Base-by-base conservation (phyloP, 2,797 vertebrate genomes). In the Crenuchus spilurus region DNA sequence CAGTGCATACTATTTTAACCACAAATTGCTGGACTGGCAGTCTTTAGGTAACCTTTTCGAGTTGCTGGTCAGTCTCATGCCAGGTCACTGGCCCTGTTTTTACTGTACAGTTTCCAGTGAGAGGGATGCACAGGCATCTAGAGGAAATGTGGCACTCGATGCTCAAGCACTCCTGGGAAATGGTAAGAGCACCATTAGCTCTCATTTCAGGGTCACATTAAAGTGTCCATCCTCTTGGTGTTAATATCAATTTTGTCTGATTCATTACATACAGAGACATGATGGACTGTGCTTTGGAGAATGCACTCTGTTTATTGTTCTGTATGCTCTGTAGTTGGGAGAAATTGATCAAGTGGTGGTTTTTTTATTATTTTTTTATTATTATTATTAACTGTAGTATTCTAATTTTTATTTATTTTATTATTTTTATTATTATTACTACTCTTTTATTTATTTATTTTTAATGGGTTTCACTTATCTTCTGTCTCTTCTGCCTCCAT, bases 61-160 rank as follows among this genome's bases (percentile, higher is more conserved):
- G 41, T n/a, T 58, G 61, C 61, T 58, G 39, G 14, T 46, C 61
- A 58, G 70, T 54, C 72, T 65, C 60, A 28, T 51, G 46, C 55
- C 16, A 63, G 75, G 33, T 77, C 65, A 62, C 54, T 26, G 54
- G 33, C 35, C 30, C 48, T 74, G 54, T 77, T 68, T 82, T 58
- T 70, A 71, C 66, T 2, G 26, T 82, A 54, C 84, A 93, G 93
- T 65, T 86, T 77, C 87, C 76, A 80, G 70, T 39, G 74, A 84
- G 46, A 41, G 66, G 20, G 81, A 46, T 39, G 65, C 58, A 33
- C 85, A 86, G 74, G 85, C 64, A 33, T 74, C 75, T 16, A 92
- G 86, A 87, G 93, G 93, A 60, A 88, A 87, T 54, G 86, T 93
- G 73, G 80, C 87, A 14, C 83, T 94, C 52, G 86, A 84, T 70